Conservation (phyloP, 2,888 invertebrate species). For the Myathropa florea region DNA sequence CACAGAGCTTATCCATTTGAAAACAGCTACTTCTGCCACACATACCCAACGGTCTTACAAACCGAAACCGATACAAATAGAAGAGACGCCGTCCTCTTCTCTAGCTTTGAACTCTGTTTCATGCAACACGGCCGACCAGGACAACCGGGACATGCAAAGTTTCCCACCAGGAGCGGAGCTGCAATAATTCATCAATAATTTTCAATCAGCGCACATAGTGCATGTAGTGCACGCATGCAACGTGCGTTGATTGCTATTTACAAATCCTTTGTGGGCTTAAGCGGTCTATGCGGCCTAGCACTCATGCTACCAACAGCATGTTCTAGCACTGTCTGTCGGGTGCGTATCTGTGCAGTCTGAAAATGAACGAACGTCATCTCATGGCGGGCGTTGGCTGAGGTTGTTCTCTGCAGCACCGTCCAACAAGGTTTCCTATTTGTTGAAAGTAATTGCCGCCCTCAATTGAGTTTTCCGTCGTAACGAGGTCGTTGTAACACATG, state of each 20-base stretch:
- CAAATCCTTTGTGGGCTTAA: slow-evolving; percentile 66
- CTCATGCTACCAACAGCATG: slow-evolving; percentile 30
- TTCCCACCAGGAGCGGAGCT: background rate
- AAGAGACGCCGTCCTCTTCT: background rate
- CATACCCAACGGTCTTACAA: background rate
- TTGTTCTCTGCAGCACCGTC: background rate
- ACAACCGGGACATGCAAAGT: background rate
- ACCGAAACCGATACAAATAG: background rate
- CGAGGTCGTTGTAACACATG: slow-evolving; percentile 67
- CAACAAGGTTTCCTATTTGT: slow-evolving; percentile 63
- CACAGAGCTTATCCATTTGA: background rate
- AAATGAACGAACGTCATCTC: slow-evolving; percentile 25
- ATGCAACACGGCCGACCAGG: slow-evolving; percentile 15
- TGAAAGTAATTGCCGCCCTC: slow-evolving; percentile 69
- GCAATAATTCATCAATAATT: slow-evolving; percentile 68
- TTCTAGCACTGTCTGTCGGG: slow-evolving; percentile 20
- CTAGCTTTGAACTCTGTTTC: background rate
- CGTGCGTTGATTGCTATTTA: slow-evolving; percentile 71
- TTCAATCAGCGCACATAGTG: slow-evolving; percentile 68
- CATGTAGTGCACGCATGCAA: slow-evolving; percentile 43
- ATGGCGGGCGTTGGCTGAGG: background rate
- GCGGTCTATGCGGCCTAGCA: slow-evolving; percentile 50
- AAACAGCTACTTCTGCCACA: background rate
- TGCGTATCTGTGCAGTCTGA: slow-evolving; percentile 12
- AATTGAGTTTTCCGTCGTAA: slow-evolving; percentile 66